These are phyloP conservation scores for Casuarius casuarius DNA, from an alignment of 2,113 vertebrate species.

Conservation along the genomic window DNA sequence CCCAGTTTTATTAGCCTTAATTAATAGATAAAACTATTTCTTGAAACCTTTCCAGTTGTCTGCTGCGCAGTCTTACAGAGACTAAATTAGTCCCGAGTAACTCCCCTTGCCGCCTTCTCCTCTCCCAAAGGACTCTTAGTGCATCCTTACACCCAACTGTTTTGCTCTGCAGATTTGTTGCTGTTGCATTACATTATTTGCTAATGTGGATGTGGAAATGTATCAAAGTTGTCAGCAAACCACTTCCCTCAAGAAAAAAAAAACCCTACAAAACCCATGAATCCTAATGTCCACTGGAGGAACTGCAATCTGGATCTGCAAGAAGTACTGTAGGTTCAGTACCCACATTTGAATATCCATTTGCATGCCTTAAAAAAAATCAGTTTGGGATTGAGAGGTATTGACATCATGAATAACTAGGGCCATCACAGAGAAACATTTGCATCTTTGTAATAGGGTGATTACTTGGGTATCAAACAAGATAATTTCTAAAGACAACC, in stretches of 20 bases:
- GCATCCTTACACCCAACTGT: too few relatives aligned
- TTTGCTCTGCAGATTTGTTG: neutral
- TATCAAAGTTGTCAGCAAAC: neutral
- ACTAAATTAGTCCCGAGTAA: too few relatives aligned
- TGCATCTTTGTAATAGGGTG: neutral
- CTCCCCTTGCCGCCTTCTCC: too few relatives aligned
- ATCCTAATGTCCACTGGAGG: neutral
- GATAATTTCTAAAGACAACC: neutral
- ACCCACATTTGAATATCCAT: neutral
- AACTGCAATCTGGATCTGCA: neutral
- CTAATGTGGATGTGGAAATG: neutral
- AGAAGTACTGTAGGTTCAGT: neutral
- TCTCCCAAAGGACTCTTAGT: too few relatives aligned
- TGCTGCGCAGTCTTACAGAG: too few relatives aligned
- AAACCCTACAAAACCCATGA: neutral
- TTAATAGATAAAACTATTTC: too few relatives aligned
- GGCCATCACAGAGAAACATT: neutral
- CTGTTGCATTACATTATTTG: neutral
- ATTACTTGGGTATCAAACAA: neutral
- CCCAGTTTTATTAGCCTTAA: too few relatives aligned
- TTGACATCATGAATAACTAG: neutral
- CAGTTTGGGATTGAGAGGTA: neutral
- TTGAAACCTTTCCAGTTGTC: too few relatives aligned
- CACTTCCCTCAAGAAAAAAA: neutral
- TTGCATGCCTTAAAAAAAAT: neutral